Evolutionary conservation across 2,888 invertebrate genomes (phyloP).

Genomic region (Callinectes sapidus): DNA sequence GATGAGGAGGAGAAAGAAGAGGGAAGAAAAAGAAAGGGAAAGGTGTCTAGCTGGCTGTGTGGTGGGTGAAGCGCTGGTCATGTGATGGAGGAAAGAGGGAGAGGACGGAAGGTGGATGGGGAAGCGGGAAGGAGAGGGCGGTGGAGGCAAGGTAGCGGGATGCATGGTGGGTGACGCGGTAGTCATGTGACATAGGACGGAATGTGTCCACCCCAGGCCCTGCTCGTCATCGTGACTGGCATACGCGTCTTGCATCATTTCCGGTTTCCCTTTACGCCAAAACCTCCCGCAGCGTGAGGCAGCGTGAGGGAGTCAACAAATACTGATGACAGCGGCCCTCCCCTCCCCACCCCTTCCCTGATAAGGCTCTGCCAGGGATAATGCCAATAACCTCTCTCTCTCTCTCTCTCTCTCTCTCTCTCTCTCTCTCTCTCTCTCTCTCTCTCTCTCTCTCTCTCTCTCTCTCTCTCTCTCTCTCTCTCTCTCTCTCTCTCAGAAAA

Average conservation of each 20-base stretch:
- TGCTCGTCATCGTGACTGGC: not conserved
- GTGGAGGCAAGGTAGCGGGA: not conserved
- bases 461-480: not conserved
- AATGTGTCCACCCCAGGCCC: not conserved
- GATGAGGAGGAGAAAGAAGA: too few relatives aligned
- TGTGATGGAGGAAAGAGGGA: not conserved
- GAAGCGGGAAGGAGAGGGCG: not conserved
- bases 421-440: slow-evolving; percentile 1
- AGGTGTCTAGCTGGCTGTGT: too few relatives aligned
- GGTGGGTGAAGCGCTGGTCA: not conserved
- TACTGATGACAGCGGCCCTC: too few relatives aligned
- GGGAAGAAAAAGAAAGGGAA: too few relatives aligned
- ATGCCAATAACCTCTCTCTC: not conserved
- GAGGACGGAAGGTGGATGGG: not conserved
- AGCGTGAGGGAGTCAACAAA: not conserved
- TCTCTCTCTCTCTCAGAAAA: slow-evolving; percentile 1
- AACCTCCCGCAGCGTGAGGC: not conserved
- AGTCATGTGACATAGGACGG: too few relatives aligned
- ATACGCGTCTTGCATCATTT: not conserved
- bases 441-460: slow-evolving; percentile 1
- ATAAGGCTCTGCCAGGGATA: not conserved
- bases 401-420: not conserved
- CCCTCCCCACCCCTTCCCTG: too few relatives aligned
- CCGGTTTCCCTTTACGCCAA: not conserved
- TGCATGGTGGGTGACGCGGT: too few relatives aligned